Evolutionary conservation across 2,888 invertebrate species (phyloP).

Genomic region (Danaus chrysippus): DNA sequence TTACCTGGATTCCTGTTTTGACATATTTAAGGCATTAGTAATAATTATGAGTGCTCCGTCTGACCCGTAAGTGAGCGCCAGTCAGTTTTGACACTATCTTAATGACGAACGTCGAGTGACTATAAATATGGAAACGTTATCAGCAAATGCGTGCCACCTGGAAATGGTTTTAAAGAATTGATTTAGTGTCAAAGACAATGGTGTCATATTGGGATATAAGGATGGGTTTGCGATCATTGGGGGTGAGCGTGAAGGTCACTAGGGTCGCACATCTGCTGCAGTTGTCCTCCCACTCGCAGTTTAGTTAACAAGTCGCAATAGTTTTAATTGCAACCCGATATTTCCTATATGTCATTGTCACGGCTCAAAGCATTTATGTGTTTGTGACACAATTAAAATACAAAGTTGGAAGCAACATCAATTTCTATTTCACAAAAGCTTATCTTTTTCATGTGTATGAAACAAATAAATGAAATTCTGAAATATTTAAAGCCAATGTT

Average conservation of each 20-base stretch:
- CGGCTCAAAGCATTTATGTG: constrained; percentile 20
- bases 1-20: constrained; percentile 80
- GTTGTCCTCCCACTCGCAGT: constrained; percentile 63
- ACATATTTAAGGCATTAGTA: constrained; percentile 80
- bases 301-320: constrained; percentile 64
- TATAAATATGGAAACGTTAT: constrained; percentile 78
- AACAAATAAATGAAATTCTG: constrained; percentile 2
- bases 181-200: constrained; percentile 27
- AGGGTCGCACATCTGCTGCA: constrained; percentile 72
- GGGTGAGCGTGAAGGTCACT: constrained; percentile 53
- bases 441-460: not conserved
- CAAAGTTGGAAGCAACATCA: constrained; percentile 3
- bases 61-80: constrained; percentile 64
- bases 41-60: constrained; percentile 76
- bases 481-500: constrained; percentile 1
- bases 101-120: constrained; percentile 76
- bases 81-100: constrained; percentile 78
- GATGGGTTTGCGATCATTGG: constrained; percentile 59
- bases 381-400: constrained; percentile 13
- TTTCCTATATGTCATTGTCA: constrained; percentile 48
- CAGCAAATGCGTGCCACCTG: constrained; percentile 62
- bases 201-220: constrained; percentile 33
- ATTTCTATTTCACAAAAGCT: no score
- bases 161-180: constrained; percentile 38
- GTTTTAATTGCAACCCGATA: constrained; percentile 77